These are phyloP conservation scores for Saguinus imperator DNA, from an alignment of 2,113 vertebrate species.

Conservation along the genomic window DNA sequence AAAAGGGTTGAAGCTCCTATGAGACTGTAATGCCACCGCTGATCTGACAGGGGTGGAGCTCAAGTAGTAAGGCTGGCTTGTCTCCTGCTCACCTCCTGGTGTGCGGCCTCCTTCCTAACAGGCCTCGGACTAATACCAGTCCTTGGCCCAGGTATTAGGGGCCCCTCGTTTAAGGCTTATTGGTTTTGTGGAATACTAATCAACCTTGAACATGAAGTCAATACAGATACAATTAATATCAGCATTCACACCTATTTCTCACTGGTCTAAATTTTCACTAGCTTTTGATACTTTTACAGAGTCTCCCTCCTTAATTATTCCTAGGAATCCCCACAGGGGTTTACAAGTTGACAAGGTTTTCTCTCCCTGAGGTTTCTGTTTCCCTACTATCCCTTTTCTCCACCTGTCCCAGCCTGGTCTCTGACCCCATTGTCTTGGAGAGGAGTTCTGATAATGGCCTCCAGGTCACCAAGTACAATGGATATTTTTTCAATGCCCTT, in stretches of 20 bases:
- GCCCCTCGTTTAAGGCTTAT: neutral
- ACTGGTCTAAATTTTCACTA: neutral
- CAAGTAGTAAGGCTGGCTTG: no score
- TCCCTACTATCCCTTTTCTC: neutral
- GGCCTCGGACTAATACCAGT: no score
- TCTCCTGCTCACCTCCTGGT: no score
- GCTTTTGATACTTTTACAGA: neutral
- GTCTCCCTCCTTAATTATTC: neutral
- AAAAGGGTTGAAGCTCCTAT: no score
- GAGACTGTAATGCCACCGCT: no score
- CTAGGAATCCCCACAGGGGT: neutral
- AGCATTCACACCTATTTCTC: neutral
- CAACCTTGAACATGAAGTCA: neutral
- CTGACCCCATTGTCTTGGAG: neutral
- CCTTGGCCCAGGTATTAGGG: no score
- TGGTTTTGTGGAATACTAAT: neutral
- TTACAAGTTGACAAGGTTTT: neutral
- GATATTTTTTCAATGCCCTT: neutral
- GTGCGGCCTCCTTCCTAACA: no score
- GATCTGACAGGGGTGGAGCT: no score
- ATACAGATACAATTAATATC: neutral
- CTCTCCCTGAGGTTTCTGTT: neutral
- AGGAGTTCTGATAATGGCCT: neutral
- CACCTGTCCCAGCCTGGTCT: neutral
- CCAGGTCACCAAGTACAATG: neutral